Evolutionary conservation across 2,888 invertebrate genomes (phyloP), one percentile per base, ranked within the genome.

Genomic region (Eupeodes luniger): DNA sequence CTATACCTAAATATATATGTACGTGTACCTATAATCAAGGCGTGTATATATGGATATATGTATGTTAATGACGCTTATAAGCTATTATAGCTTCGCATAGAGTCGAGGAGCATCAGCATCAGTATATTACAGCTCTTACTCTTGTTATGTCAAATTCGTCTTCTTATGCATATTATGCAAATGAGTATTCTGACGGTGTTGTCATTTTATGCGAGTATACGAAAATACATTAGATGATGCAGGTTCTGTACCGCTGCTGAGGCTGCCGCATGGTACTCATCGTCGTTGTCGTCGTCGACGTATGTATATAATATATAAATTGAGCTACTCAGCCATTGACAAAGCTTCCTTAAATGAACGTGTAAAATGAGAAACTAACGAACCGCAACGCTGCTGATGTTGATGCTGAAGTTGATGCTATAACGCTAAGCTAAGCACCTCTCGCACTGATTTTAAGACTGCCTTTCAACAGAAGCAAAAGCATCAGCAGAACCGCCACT

Each of bases 321-420:
- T 75, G 59, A 67, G 57, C 16, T 14, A 27, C 47, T 57, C 59
- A 19, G 44, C 14, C 53, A 70, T 62, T 61, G 44, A 69, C 62
- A 67, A 59, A 47, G 61, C 19, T 57, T 16, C 57, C 12, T 72
- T 75, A 69, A 70, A 81, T 77, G 75, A 84, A 84, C 69, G 81
- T 88, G 88, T 85, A 78, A 88, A 84, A 79, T 81, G 78, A 77
- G 74, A 74, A 81, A 85, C 84, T 81, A 88, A 85, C 88, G 78
- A 88, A 81, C 84, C 85, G 64, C 81, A 88, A 77, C 80, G 83
- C 34, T 59, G 34, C 34, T 61, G n/a, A n/a, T n/a, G 51, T 5
- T 51, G 2, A 14, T 12, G 55, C 55, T 40, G 40, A 19, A 10
- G 19, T 19, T 55, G 53, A n/a, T 53, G 55, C 55, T 55, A 27